Base-by-base conservation (phyloP, 2,113 vertebrate species). In the Todiramphus chloris region DNA sequence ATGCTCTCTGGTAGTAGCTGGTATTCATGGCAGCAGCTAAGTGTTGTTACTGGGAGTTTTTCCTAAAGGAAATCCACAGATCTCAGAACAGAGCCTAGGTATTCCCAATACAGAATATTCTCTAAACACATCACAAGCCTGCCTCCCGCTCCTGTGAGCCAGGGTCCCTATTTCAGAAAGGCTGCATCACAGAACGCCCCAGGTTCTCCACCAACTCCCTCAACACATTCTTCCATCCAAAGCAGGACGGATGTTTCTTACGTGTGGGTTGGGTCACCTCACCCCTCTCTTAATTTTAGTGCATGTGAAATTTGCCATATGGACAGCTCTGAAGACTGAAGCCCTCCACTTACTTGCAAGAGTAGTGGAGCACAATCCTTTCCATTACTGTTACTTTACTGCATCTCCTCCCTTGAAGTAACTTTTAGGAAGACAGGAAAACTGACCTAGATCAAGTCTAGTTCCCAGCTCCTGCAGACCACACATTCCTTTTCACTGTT, bases 281-380 rank as follows among this genome's bases (percentile, higher is more conserved):
- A 96, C 56, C 50, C 58, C 62, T 80, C 73, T 92, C 59, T 90
- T 92, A 85, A 93, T 94, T 96, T 93, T 88, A 93, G 86, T 11
- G 4, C 80, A 93, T 89, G 68, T 87, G 92, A 95, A 96, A 92
- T 74, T 50, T 92, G 73, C 90, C 88, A 87, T 91, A 89, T 76
- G 88, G 86, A n/a, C 76, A 90, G 60, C 51, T 89, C 76, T 68
- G 64, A 90, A 93, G 79, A 93, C 41, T 63, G 41, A 83, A 95
- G 60, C 67, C 88, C 66, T 90, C 92, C 72, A 31, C 62, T 87
- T 39, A 35, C 63, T 80, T 80, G 58, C 30, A 74, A 43, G 74
- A 82, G 39, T 27, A 64, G 59, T 27, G 39, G 76, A 95, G 21
- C 64, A 53, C 35, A 94, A 19, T 53, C 51, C 44, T 69, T 85